Percentiles rank a stretch among this genome's conserved stretches.
These are phyloP conservation scores for Pygoscelis adeliae DNA, from an alignment of 2,113 vertebrate species.

Conservation along the genomic window DNA sequence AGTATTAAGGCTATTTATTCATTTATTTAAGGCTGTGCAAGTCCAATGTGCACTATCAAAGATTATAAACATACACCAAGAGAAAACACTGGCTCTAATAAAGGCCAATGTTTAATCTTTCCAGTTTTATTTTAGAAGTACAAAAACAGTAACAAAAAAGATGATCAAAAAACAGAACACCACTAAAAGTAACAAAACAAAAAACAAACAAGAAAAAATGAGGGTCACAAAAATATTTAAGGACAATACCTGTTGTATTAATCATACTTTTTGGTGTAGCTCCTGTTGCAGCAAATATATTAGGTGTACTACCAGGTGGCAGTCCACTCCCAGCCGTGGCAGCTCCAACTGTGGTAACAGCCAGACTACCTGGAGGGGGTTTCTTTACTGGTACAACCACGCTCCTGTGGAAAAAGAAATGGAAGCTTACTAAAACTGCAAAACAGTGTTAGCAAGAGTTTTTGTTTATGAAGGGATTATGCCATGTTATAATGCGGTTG, in stretches of 20 bases:
- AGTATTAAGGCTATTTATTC: neutral
- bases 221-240: slow-evolving; percentile 77
- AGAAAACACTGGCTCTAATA: neutral
- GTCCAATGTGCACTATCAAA: neutral
- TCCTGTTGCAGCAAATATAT: slow-evolving; percentile 90
- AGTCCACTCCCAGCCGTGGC: slow-evolving; percentile 78
- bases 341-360: slow-evolving; percentile 87
- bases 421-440: neutral
- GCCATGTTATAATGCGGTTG: accelerated
- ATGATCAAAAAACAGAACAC: slow-evolving; percentile 38
- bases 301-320: slow-evolving; percentile 85
- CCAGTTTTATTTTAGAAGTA: neutral
- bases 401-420: slow-evolving; percentile 77
- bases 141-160: neutral
- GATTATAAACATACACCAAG: neutral
- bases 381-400: slow-evolving; percentile 96
- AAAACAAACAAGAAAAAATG: slow-evolving; percentile 63
- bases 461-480: neutral
- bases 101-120: neutral
- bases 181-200: slow-evolving; percentile 32
- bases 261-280: slow-evolving; percentile 96
- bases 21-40: neutral
- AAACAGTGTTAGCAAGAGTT: neutral
- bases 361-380: slow-evolving; percentile 84
- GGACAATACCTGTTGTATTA: slow-evolving; percentile 92